Evolutionary conservation across 2,797 vertebrate species (phyloP).

Genomic region (Pseudochirops cupreus): DNA sequence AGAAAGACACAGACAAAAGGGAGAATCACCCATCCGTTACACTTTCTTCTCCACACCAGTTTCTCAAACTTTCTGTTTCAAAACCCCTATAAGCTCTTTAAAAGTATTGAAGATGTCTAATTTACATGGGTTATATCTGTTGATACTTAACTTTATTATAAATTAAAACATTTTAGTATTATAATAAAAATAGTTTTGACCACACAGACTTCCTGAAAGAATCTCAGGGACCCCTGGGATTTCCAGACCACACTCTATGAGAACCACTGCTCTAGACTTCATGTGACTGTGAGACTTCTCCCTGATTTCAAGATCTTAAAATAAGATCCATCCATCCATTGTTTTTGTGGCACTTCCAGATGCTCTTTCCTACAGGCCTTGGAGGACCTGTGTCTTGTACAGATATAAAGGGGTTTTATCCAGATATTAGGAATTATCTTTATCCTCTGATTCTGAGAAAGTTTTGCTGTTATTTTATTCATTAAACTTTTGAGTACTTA

Average conservation of each 20-base stretch:
- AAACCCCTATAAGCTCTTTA: background rate
- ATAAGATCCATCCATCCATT: background rate
- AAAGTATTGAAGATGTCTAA: background rate
- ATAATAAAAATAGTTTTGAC: background rate
- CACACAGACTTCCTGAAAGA: background rate
- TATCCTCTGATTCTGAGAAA: constrained; percentile 38
- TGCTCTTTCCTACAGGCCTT: background rate
- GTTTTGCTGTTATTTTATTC: background rate
- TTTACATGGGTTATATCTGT: background rate
- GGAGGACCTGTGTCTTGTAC: background rate
- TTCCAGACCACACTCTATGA: background rate
- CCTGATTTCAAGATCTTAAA: constrained; percentile 20
- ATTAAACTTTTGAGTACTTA: background rate
- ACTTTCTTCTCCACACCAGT: background rate
- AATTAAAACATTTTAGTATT: background rate
- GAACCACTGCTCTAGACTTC: background rate
- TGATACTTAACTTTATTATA: background rate
- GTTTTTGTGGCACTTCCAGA: constrained; percentile 5
- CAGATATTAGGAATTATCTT: constrained; percentile 23
- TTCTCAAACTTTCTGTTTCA: background rate
- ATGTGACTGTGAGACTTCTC: background rate
- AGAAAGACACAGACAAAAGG: background rate
- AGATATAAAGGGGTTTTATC: background rate
- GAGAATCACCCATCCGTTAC: background rate
- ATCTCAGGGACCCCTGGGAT: background rate